These are phyloP conservation scores for Proisotoma minuta DNA, from an alignment of 2,888 invertebrate genomes.

Conservation along the genomic window DNA sequence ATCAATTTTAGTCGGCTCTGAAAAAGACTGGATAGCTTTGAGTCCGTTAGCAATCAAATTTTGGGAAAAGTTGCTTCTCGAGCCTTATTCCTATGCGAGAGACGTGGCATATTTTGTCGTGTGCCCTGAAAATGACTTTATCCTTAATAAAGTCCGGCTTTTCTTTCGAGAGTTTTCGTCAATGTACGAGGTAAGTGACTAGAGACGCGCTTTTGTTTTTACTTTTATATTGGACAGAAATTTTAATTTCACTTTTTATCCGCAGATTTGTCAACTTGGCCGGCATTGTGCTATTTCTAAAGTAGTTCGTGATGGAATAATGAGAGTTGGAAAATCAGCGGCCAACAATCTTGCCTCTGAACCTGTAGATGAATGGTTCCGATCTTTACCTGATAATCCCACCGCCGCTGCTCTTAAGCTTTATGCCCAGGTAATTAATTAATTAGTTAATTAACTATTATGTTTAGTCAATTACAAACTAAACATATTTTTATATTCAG, in stretches of 20 bases:
- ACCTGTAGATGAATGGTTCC: slow-evolving; percentile 84
- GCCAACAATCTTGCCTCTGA: slow-evolving; percentile 61
- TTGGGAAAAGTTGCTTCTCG: slow-evolving; percentile 95
- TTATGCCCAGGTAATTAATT: slow-evolving; percentile 72
- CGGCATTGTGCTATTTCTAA: slow-evolving; percentile 85
- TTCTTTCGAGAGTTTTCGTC: slow-evolving; percentile 91
- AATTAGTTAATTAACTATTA: no score
- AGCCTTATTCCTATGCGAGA: slow-evolving; percentile 90
- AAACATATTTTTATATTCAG: no score
- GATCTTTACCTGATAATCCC: slow-evolving; percentile 71
- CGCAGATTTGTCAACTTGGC: slow-evolving; percentile 78
- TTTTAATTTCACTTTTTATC: slow-evolving; percentile 8
- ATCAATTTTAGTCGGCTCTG: slow-evolving; percentile 86
- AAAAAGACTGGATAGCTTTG: slow-evolving; percentile 88
- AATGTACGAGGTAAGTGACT: slow-evolving; percentile 69
- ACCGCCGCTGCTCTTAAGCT: slow-evolving; percentile 77
- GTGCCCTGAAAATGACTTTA: slow-evolving; percentile 83
- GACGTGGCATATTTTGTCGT: slow-evolving; percentile 94
- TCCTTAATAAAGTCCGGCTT: slow-evolving; percentile 69
- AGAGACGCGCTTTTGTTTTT: background rate
- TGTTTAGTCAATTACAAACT: no score
- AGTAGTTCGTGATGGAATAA: slow-evolving; percentile 77
- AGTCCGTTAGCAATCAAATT: slow-evolving; percentile 91
- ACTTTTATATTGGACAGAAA: background rate
- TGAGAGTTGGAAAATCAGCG: slow-evolving; percentile 69